These are phyloP conservation scores for Tetanocera ferruginea DNA, from an alignment of 2,888 invertebrate genomes.

Conservation along the genomic window DNA sequence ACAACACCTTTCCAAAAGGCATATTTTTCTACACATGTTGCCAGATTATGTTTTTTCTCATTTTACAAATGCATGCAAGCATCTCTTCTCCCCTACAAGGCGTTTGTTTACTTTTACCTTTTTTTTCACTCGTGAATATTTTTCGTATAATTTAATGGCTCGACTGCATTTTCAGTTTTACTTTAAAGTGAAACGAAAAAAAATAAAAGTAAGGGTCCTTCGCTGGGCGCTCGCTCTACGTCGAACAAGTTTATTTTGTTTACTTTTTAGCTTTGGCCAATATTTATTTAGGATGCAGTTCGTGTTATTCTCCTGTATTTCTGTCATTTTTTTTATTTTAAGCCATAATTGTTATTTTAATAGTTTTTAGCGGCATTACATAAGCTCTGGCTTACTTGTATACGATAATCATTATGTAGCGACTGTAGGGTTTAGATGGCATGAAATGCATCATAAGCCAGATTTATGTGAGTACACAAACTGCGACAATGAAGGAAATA, in stretches of 20 bases:
- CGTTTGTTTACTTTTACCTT: slow-evolving; percentile 17
- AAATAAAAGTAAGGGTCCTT: background rate
- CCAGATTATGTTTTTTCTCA: slow-evolving; percentile 18
- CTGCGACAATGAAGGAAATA: background rate
- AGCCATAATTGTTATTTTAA: slow-evolving; percentile 51
- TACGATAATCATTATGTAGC: background rate
- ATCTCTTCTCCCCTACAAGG: slow-evolving; percentile 10
- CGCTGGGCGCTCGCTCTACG: background rate
- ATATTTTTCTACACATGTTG: slow-evolving; percentile 11
- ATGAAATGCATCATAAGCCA: background rate
- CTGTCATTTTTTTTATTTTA: slow-evolving; percentile 38
- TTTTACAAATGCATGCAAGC: slow-evolving; percentile 12
- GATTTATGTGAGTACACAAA: slow-evolving; percentile 4
- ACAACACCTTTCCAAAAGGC: slow-evolving; percentile 1
- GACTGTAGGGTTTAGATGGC: background rate
- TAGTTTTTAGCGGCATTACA: slow-evolving; percentile 34
- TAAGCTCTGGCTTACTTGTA: background rate
- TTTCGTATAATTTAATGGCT: background rate
- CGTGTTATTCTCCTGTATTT: background rate
- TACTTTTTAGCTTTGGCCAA: slow-evolving; percentile 24
- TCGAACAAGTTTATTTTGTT: slow-evolving; percentile 15
- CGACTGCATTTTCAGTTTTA: background rate
- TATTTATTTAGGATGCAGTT: slow-evolving; percentile 32
- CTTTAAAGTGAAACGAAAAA: background rate
- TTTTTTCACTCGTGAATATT: slow-evolving; percentile 5